Percentiles rank a stretch among this genome's conserved stretches.
These are phyloP conservation scores for Drosophila saltans DNA, from an alignment of 1,140 invertebrate species.

Conservation along the genomic window DNA sequence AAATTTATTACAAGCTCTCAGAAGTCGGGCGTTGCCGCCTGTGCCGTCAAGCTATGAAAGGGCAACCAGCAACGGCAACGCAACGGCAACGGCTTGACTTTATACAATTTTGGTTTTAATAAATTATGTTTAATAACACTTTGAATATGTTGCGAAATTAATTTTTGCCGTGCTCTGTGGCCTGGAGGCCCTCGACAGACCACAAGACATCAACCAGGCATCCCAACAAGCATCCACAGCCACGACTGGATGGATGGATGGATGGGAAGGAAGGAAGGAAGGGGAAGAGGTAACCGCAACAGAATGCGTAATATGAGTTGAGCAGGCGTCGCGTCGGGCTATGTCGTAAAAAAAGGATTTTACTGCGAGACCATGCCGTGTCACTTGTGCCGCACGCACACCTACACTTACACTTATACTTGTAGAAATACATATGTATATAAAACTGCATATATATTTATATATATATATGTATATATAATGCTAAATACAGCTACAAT, in stretches of 20 bases:
- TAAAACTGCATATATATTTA: slow-evolving; percentile 2
- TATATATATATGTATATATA: slow-evolving; percentile 26
- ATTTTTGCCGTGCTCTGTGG: slow-evolving; percentile 64
- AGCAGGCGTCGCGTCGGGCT: slow-evolving; percentile 50
- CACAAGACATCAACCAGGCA: slow-evolving; percentile 37
- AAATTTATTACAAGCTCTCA: slow-evolving; percentile 66
- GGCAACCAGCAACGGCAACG: not conserved
- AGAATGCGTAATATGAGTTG: slow-evolving; percentile 25
- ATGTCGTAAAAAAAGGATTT: slow-evolving; percentile 80
- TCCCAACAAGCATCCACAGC: slow-evolving; percentile 24
- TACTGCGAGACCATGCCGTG: slow-evolving; percentile 73
- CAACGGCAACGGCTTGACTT: slow-evolving; percentile 48
- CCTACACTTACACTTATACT: slow-evolving; percentile 15
- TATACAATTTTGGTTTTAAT: slow-evolving; percentile 82
- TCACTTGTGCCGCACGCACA: slow-evolving; percentile 63
- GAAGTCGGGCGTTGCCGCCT: slow-evolving; percentile 32
- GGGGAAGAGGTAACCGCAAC: slow-evolving; percentile 6
- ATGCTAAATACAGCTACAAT: slow-evolving; percentile 65
- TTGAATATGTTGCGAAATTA: slow-evolving; percentile 81
- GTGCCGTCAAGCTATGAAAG: slow-evolving; percentile 11
- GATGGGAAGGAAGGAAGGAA: not conserved
- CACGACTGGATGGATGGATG: not conserved
- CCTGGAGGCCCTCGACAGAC: slow-evolving; percentile 32
- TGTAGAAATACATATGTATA: slow-evolving; percentile 17
- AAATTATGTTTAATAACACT: slow-evolving; percentile 83